Base-by-base conservation (phyloP, 2,888 invertebrate species). In the Plutella xylostella region DNA sequence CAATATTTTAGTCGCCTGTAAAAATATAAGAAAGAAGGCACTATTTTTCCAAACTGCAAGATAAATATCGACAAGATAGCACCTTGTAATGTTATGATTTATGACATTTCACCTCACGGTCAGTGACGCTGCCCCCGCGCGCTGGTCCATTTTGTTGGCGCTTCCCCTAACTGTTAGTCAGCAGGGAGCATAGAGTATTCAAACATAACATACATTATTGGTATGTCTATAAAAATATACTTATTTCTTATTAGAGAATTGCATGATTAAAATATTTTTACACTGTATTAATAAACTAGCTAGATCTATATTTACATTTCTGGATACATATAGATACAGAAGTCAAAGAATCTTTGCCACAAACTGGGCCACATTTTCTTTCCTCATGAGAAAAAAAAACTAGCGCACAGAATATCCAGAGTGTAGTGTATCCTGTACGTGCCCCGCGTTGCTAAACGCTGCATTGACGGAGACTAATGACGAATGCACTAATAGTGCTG, bases 401-500 rank as follows among this genome's bases (percentile, higher is more conserved):
- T n/a, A n/a, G n/a, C n/a, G n/a, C n/a, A n/a, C n/a, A n/a, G n/a
- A n/a, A n/a, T n/a, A n/a, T n/a, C n/a, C n/a, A n/a, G n/a, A n/a
- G n/a, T n/a, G n/a, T n/a, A n/a, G n/a, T n/a, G n/a, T n/a, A n/a
- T n/a, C n/a, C n/a, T n/a, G n/a, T n/a, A n/a, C n/a, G n/a, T n/a
- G n/a, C n/a, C n/a, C n/a, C n/a, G n/a, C n/a, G 42, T 19, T 18
- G 64, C 72, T 74, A 73, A 72, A 68, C 70, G 72, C 62, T 68
- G 66, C 60, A 61, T 54, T 73, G 82, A 82, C 82, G 73, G 71
- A 70, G 84, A 85, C 79, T 80, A 85, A 85, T 85, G 85, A 84
- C 72, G 65, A 72, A 84, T 84, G 83, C 83, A 82, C 82, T 84
- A 84, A 84, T 84, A 84, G 85, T 82, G 72, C 74, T 74, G 76